A percentile compares a stretch with the other conserved stretches of the same genome.
Conservation (phyloP, 2,113 vertebrate genomes). For the Pterocles gutturalis region DNA sequence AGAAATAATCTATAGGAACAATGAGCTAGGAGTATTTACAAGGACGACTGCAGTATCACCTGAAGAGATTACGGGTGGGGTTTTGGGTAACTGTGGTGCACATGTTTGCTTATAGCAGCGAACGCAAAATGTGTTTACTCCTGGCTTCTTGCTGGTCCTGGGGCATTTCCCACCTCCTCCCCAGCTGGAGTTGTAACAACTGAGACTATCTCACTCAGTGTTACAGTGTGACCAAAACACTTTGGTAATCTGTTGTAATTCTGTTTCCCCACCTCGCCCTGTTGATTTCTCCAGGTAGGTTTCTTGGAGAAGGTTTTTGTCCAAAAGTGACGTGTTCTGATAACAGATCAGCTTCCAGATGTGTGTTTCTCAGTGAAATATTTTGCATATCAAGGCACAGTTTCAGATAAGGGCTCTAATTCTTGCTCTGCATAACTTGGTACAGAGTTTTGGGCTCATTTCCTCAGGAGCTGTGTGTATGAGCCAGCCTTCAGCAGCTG, state of each 20-base stretch:
- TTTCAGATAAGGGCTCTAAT: background rate
- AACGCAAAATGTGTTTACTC: no score
- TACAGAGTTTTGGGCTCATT: rapidly evolving
- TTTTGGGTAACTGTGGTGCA: background rate
- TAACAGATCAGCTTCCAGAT: background rate
- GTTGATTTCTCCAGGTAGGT: background rate
- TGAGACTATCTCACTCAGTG: rapidly evolving
- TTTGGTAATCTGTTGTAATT: background rate
- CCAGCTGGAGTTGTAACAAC: background rate
- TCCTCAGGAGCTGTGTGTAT: rapidly evolving
- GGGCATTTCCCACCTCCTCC: background rate
- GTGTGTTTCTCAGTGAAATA: background rate
- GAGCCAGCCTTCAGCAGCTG: background rate
- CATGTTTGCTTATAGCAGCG: rapidly evolving
- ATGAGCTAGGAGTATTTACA: background rate
- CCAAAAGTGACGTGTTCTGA: background rate
- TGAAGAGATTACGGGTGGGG: background rate
- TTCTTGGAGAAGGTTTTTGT: background rate
- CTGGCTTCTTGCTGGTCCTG: background rate
- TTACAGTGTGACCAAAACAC: background rate
- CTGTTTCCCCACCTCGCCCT: background rate
- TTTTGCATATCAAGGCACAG: no score
- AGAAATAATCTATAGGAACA: background rate
- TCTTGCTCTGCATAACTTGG: background rate
- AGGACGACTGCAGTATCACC: rapidly evolving